Conservation (phyloP, 2,888 invertebrate genomes). For the Molorchus minor region DNA sequence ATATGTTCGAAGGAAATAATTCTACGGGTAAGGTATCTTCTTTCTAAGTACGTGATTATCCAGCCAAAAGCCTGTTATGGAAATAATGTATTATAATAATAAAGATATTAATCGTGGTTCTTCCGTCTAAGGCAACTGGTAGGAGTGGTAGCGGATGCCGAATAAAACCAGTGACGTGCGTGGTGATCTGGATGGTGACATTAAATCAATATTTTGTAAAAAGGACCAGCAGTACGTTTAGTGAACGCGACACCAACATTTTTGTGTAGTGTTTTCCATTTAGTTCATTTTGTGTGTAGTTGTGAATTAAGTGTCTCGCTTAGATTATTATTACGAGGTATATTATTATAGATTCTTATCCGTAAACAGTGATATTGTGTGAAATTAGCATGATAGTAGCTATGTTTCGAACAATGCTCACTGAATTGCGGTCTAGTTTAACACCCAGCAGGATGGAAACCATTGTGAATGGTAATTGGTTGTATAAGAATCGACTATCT, state of each 20-base stretch:
- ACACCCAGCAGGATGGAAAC: background rate
- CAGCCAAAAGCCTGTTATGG: constrained; percentile 10
- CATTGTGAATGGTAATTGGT: constrained; percentile 1
- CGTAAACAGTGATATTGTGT: too few relatives aligned
- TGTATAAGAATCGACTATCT: constrained; percentile 1
- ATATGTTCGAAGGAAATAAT: background rate
- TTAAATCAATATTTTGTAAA: too few relatives aligned
- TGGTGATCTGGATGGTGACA: too few relatives aligned
- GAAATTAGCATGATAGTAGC: background rate
- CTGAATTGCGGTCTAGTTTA: constrained; percentile 1
- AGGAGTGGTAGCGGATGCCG: background rate
- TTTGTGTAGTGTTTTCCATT: too few relatives aligned
- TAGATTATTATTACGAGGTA: too few relatives aligned
- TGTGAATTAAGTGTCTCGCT: too few relatives aligned
- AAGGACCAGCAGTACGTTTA: too few relatives aligned
- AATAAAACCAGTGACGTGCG: background rate
- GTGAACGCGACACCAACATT: too few relatives aligned
- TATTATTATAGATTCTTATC: too few relatives aligned
- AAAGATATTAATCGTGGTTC: constrained; percentile 9
- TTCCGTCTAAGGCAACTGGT: background rate
- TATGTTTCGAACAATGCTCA: background rate
- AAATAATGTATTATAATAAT: constrained; percentile 3
- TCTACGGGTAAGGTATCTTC: background rate
- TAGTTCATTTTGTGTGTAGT: too few relatives aligned
- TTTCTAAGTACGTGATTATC: background rate